Evolutionary conservation across 2,113 vertebrate species (phyloP).

Genomic region (Bos indicus): DNA sequence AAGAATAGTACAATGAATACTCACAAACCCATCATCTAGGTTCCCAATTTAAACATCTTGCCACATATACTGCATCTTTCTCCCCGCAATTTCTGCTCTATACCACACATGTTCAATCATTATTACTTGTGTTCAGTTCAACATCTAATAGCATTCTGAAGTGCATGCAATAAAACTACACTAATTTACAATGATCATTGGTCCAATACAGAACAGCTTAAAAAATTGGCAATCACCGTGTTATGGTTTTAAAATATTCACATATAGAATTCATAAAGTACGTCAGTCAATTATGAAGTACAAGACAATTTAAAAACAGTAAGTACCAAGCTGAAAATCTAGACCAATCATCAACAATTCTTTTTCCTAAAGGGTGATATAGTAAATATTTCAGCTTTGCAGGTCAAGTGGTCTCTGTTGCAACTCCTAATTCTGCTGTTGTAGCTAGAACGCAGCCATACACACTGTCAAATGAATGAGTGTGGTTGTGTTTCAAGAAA

Average conservation of each 20-base stretch:
- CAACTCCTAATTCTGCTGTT: background rate
- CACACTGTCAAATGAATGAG: background rate
- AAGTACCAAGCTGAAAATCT: background rate
- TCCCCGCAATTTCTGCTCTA: background rate
- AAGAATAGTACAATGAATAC: background rate
- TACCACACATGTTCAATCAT: fast-evolving
- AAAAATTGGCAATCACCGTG: background rate
- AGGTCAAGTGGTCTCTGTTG: background rate
- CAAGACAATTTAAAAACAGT: background rate
- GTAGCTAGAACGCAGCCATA: background rate
- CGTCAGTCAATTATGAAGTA: background rate
- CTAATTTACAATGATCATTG: no score
- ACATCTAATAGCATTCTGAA: background rate
- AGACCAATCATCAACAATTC: background rate
- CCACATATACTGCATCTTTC: background rate
- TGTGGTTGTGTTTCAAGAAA: background rate
- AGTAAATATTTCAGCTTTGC: background rate
- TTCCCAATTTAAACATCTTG: background rate
- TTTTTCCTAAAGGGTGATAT: background rate
- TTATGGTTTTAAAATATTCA: background rate
- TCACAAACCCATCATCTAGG: background rate
- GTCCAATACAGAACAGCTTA: background rate
- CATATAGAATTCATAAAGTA: background rate
- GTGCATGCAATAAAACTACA: background rate
- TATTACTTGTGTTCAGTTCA: background rate